Evolutionary conservation across 1,140 invertebrate species (phyloP).

Genomic region (Choristoneura fumiferana): DNA sequence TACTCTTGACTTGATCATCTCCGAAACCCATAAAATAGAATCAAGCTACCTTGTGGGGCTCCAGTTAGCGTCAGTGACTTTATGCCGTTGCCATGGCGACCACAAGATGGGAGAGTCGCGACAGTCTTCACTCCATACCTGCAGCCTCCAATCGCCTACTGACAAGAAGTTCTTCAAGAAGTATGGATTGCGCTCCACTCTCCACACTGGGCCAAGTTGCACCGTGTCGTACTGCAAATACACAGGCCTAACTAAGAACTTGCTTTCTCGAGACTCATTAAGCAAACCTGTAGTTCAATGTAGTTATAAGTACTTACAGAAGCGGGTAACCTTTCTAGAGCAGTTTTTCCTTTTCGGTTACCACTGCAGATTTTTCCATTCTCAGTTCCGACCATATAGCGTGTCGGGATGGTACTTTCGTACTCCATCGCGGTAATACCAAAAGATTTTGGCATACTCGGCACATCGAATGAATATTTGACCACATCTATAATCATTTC

Average conservation of each 20-base stretch:
- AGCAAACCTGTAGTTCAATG: no score
- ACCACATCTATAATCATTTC: slow-evolving; percentile 88
- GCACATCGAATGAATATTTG: slow-evolving; percentile 83
- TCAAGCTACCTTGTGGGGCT: slow-evolving; percentile 83
- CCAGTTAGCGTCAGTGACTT: slow-evolving; percentile 90
- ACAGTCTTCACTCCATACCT: slow-evolving; percentile 95
- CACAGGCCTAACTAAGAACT: slow-evolving; percentile 1
- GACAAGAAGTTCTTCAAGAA: slow-evolving; percentile 94
- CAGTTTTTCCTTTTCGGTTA: slow-evolving; percentile 89
- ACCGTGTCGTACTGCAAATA: slow-evolving; percentile 84
- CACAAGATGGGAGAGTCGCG: slow-evolving; percentile 92
- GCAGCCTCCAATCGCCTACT: slow-evolving; percentile 92
- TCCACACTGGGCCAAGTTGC: slow-evolving; percentile 90
- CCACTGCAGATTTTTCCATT: slow-evolving; percentile 88
- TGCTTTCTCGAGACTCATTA: background rate
- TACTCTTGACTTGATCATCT: no score
- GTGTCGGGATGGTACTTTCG: slow-evolving; percentile 94
- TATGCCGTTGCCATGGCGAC: slow-evolving; percentile 87
- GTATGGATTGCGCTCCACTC: slow-evolving; percentile 90
- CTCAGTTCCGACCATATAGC: slow-evolving; percentile 87
- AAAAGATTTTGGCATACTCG: slow-evolving; percentile 83
- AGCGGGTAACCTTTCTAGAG: slow-evolving; percentile 85
- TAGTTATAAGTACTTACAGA: no score
- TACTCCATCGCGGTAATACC: slow-evolving; percentile 91
- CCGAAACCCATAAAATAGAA: no score